These are phyloP conservation scores for Acrossocheilus wenchowensis DNA, from an alignment of 2,797 vertebrate species.

Conservation along the genomic window DNA sequence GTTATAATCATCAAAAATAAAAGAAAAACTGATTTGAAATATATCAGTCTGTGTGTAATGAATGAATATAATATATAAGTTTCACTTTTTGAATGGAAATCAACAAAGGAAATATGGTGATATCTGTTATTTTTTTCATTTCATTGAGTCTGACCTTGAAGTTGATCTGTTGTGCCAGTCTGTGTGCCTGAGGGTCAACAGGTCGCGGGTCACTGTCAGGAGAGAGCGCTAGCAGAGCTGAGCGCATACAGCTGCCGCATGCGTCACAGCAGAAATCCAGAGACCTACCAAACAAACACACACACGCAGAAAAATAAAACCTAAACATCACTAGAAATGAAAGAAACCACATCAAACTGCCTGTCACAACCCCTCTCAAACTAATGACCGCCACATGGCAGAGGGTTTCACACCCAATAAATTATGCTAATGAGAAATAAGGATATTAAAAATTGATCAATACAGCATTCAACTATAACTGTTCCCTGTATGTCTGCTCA, in stretches of 20 bases:
- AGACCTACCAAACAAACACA: conserved; percentile 77
- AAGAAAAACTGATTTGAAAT: too few relatives aligned
- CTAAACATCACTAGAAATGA: background rate
- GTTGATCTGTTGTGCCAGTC: conserved; percentile 93
- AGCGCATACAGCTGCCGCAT: conserved; percentile 87
- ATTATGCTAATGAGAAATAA: background rate
- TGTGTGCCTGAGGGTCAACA: conserved; percentile 86
- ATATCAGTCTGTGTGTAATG: too few relatives aligned
- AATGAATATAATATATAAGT: too few relatives aligned
- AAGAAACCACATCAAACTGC: background rate
- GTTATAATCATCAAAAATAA: too few relatives aligned
- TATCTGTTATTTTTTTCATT: too few relatives aligned
- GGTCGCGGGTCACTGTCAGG: conserved; percentile 84
- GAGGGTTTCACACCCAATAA: background rate
- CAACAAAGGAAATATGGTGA: background rate
- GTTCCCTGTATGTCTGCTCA: background rate
- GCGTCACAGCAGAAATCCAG: conserved; percentile 94
- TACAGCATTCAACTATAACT: background rate
- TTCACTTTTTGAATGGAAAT: too few relatives aligned
- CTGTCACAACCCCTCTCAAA: background rate
- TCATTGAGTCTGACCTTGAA: conserved; percentile 86
- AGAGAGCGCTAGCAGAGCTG: conserved; percentile 84
- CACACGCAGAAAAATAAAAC: background rate
- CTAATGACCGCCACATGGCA: background rate
- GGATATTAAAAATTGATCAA: background rate